Base-by-base conservation (phyloP, 2,797 vertebrate genomes). In the Nyctalus aviator region DNA sequence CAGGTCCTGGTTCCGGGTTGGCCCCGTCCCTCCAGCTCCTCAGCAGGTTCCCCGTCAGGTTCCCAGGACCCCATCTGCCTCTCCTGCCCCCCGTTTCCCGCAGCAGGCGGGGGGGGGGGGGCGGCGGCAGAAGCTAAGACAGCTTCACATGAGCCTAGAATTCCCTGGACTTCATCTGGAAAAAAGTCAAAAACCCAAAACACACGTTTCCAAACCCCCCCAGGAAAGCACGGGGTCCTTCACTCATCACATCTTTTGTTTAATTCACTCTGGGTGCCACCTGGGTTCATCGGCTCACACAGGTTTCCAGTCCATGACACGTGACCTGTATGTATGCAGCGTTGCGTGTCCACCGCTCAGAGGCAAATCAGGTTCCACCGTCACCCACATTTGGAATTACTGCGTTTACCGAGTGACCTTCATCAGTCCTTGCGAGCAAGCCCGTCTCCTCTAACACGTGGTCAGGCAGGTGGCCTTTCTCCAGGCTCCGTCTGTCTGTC, bases 251-350 rank as follows among this genome's bases (percentile, higher is more conserved):
- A 3, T 6, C 6, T 23, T 35, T 9, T 18, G 30, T 48, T 75
- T 10, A 75, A 20, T 21, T 13, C 2, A 8, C 7, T 35, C 12
- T 20, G 6, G 73, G n/a, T 6, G 30, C 13, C 3, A 32, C 11
- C 1, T 32, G 6, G 30, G 30, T 32, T 14, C 4, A 11, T 32
- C 4, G 7, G 46, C 8, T 32, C 30, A 5, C 8, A 21, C 0
- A 23, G n/a, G 46, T 12, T 8, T 23, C 46, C 8, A 23, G 73
- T 20, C n/a, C 12, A 6, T 21, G 20, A 5, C 0, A 5, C n/a
- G 0, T 5, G 48, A 8, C 5, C n/a, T 13, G 75, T 14, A 13
- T 5, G 3, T 9, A 13, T 5, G 3, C 5, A 8, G 3, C 46
- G 12, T 1, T 32, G 30, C 6, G 44, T 20, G 73, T 10, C 46